Conservation (phyloP, 1,140 invertebrate genomes). For the Bombus waltoni region DNA sequence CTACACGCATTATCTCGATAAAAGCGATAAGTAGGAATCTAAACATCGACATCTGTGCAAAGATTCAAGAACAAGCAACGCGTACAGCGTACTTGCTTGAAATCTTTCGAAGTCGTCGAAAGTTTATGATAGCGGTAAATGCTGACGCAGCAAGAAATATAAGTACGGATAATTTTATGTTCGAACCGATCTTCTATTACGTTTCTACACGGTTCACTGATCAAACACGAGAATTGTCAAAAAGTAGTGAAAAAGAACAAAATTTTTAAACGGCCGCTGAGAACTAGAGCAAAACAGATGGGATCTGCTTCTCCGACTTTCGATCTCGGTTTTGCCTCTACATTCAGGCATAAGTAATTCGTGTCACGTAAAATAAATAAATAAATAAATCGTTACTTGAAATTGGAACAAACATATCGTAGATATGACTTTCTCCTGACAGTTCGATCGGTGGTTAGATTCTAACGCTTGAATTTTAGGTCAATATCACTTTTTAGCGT, state of each 20-base stretch:
- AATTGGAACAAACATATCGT: not conserved
- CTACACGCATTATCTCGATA: not conserved
- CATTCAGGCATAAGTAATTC: not conserved
- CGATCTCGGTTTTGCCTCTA: conserved; percentile 6
- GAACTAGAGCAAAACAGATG: conserved; percentile 39
- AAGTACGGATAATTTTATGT: conserved; percentile 28
- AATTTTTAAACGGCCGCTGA: not conserved
- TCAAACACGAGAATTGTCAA: not conserved
- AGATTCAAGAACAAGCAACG: not conserved
- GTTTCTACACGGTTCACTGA: conserved; percentile 28
- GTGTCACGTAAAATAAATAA: conserved; percentile 18
- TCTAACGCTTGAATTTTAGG: not conserved
- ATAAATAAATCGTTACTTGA: not conserved
- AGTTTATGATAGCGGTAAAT: conserved; percentile 22
- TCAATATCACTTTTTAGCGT: not conserved
- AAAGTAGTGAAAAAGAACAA: not conserved
- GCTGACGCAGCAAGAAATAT: conserved; percentile 56
- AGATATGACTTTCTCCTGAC: conserved; percentile 29
- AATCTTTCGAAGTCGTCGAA: not conserved
- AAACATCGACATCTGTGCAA: not conserved
- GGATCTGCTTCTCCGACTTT: conserved; percentile 26
- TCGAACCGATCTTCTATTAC: conserved; percentile 60
- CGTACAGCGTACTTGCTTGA: not conserved
- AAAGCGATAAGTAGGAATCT: not conserved
- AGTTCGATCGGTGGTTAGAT: not conserved